A percentile compares a stretch with the other conserved stretches of the same genome.
Evolutionary conservation across 2,797 vertebrate species (phyloP).

Genomic region (Eremophila alpestris): DNA sequence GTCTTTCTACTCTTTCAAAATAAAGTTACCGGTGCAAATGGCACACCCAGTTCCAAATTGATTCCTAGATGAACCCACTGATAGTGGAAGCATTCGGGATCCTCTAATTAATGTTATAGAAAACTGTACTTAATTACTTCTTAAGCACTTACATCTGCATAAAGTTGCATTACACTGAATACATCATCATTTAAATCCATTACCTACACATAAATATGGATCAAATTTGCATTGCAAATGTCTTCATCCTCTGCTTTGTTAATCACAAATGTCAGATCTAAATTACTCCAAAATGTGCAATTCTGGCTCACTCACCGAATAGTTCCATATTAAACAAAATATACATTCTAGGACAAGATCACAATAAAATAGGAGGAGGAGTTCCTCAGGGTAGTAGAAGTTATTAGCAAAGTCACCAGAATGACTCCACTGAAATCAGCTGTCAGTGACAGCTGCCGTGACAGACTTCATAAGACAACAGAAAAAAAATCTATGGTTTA

Average conservation of each 20-base stretch:
- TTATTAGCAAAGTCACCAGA: not conserved
- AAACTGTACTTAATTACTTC: conserved; percentile 29
- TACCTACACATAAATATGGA: not conserved
- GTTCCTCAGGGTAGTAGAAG: not conserved
- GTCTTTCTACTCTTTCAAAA: not conserved
- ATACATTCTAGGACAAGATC: not conserved
- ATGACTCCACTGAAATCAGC: not conserved
- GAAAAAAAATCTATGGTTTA: not conserved
- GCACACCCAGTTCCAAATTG: not conserved
- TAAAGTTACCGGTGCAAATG: not conserved
- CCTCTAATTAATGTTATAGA: conserved; percentile 20
- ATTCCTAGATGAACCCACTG: not conserved
- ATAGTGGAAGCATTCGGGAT: not conserved
- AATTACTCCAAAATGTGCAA: not conserved
- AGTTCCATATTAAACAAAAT: not conserved
- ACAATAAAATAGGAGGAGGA: not conserved
- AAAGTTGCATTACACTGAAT: conserved; percentile 9
- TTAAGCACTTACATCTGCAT: conserved; percentile 20
- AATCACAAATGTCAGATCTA: not conserved
- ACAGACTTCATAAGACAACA: not conserved
- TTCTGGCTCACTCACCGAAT: not conserved
- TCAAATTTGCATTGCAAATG: conserved; percentile 14
- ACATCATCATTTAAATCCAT: conserved; percentile 2
- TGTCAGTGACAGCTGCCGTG: not conserved
- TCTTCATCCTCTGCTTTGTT: not conserved